These are phyloP conservation scores for Phoxinus phoxinus DNA, from an alignment of 2,113 vertebrate species.

Conservation along the genomic window DNA sequence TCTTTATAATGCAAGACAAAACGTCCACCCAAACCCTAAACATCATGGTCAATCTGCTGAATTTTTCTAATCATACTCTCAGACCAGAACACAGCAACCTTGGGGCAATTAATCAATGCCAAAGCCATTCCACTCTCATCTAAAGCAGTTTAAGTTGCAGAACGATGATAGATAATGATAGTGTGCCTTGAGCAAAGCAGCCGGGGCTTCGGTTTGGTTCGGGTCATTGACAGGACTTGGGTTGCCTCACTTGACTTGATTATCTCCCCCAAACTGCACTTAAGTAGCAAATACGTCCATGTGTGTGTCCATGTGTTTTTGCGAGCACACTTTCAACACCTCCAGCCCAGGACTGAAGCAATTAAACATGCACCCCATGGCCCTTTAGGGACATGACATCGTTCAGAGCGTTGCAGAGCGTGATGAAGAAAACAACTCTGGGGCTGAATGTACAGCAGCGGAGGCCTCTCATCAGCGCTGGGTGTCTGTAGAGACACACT, in stretches of 20 bases:
- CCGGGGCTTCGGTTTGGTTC: conserved; percentile 27
- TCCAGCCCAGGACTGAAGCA: conserved; percentile 22
- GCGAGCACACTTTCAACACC: conserved; percentile 13
- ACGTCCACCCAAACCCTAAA: background rate
- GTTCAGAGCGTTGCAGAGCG: conserved; percentile 27
- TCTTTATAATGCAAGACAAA: background rate
- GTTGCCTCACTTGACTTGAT: conserved; percentile 47
- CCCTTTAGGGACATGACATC: conserved; percentile 16
- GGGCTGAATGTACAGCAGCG: background rate
- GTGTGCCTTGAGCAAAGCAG: conserved; percentile 24
- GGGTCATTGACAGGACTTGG: conserved; percentile 37
- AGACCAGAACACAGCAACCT: background rate
- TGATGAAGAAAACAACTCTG: conserved; percentile 32
- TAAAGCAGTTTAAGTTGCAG: conserved; percentile 9
- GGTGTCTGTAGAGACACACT: conserved; percentile 27
- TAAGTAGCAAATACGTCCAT: conserved; percentile 2
- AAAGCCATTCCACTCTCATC: conserved; percentile 23
- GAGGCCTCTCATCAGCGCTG: conserved; percentile 20
- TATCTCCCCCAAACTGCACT: conserved; percentile 34
- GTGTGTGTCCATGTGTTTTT: conserved; percentile 32
- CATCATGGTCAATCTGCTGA: background rate
- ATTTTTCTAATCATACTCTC: conserved; percentile 10
- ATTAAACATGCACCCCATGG: conserved; percentile 15
- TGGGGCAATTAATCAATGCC: conserved; percentile 1
- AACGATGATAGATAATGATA: background rate